Conservation (phyloP, 1,140 invertebrate species). For the Phymorhynchus buccinoides region DNA sequence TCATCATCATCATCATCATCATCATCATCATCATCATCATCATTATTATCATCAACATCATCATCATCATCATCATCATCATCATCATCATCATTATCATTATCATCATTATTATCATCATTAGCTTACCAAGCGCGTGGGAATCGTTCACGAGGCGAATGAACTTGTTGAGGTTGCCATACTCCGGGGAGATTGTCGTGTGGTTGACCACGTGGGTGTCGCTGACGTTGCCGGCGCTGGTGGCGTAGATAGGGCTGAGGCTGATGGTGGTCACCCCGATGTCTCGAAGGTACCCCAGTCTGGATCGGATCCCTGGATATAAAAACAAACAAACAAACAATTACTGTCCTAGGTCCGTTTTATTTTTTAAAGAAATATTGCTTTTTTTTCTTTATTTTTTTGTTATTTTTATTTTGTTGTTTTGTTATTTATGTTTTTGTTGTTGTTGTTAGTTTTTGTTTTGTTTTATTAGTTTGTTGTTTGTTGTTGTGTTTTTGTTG, state of each 20-base stretch:
- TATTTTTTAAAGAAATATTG: no score
- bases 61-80: background rate
- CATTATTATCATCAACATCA: no score
- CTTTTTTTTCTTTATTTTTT: no score
- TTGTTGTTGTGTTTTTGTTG: no score
- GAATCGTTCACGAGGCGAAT: conserved; percentile 75
- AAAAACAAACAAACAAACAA: no score
- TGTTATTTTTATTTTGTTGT: no score
- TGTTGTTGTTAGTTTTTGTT: no score
- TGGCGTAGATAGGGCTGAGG: conserved; percentile 81
- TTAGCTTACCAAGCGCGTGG: conserved; percentile 64
- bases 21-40: no score
- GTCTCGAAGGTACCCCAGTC: conserved; percentile 78
- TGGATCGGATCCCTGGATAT: conserved; percentile 50
- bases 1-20: no score
- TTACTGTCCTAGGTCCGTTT: background rate
- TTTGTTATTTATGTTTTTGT: no score
- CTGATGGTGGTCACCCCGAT: conserved; percentile 81
- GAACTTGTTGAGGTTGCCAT: conserved; percentile 84
- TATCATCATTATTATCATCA: conserved; percentile 5
- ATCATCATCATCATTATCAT: conserved; percentile 3
- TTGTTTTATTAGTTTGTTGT: no score
- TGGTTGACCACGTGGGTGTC: conserved; percentile 84
- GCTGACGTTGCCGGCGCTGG: conserved; percentile 77
- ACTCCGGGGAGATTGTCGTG: conserved; percentile 79